Conservation (phyloP, 2,797 vertebrate genomes). For the Calcarius lapponicus region DNA sequence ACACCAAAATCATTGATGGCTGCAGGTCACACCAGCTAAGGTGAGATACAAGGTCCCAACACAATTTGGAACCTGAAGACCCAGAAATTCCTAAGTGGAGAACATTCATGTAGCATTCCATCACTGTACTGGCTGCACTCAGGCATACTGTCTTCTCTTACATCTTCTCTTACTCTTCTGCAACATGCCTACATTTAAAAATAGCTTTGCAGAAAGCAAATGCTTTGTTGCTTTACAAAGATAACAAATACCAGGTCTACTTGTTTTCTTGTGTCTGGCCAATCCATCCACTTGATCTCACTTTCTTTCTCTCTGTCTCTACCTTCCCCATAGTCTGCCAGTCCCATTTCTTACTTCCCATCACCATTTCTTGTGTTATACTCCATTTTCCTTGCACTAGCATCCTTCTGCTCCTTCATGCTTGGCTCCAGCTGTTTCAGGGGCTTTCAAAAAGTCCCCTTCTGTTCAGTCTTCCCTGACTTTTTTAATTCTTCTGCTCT, state of each 20-base stretch:
- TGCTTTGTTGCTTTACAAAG: not conserved
- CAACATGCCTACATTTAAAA: not conserved
- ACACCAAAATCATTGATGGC: not conserved
- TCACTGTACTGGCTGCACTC: not conserved
- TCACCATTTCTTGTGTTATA: not conserved
- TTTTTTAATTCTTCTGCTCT: not conserved
- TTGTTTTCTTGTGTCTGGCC: not conserved
- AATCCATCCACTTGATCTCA: not conserved
- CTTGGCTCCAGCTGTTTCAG: not conserved
- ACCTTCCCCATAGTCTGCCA: not conserved
- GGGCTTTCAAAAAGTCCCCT: not conserved
- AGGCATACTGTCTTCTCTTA: not conserved
- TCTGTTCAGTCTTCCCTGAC: not conserved
- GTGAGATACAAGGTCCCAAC: rapidly evolving
- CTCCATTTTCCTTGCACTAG: not conserved
- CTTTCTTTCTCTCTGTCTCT: not conserved
- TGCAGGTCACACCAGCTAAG: not conserved
- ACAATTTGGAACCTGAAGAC: not conserved
- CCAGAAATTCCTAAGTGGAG: not conserved
- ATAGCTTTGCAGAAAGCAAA: not conserved
- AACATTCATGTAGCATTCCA: not conserved
- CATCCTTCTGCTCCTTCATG: not conserved
- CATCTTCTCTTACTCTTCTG: not conserved
- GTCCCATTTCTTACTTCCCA: not conserved
- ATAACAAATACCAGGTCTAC: not conserved